Evolutionary conservation across 1,140 invertebrate genomes (phyloP).

Genomic region (Diorhabda sublineata): DNA sequence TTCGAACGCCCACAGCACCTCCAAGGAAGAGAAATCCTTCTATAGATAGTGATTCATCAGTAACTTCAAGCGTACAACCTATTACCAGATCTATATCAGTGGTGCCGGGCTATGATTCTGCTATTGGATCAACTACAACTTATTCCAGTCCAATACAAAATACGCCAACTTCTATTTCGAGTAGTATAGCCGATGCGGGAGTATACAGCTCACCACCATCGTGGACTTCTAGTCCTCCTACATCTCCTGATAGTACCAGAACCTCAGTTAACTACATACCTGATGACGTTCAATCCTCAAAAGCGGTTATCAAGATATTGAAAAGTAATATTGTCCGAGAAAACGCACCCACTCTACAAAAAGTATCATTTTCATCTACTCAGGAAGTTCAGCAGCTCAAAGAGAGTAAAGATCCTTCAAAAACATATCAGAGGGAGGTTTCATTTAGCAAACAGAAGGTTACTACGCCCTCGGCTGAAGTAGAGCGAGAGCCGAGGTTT

Average conservation of each 20-base stretch:
- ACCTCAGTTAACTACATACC: conserved; percentile 56
- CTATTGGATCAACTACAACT: conserved; percentile 58
- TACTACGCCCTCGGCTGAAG: conserved; percentile 25
- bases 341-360: conserved; percentile 49
- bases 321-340: conserved; percentile 37
- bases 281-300: conserved; percentile 41
- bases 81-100: conserved; percentile 48
- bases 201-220: conserved; percentile 55
- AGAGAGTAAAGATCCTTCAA: conserved; percentile 13
- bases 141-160: conserved; percentile 50
- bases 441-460: conserved; percentile 22
- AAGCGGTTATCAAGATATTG: conserved; percentile 24
- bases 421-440: conserved; percentile 12
- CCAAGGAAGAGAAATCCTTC: conserved; percentile 45
- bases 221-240: conserved; percentile 58
- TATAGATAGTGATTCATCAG: conserved; percentile 50
- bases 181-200: conserved; percentile 45
- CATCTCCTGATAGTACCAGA: conserved; percentile 52
- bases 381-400: conserved; percentile 52
- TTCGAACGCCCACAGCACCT: conserved; percentile 31
- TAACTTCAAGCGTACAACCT: conserved; percentile 46
- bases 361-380: conserved; percentile 56
- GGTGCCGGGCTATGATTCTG: conserved; percentile 51
- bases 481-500: conserved; percentile 43
- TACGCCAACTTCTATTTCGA: conserved; percentile 43